Evolutionary conservation across 2,888 invertebrate species (phyloP).

Genomic region (Stomorhina lunata): DNA sequence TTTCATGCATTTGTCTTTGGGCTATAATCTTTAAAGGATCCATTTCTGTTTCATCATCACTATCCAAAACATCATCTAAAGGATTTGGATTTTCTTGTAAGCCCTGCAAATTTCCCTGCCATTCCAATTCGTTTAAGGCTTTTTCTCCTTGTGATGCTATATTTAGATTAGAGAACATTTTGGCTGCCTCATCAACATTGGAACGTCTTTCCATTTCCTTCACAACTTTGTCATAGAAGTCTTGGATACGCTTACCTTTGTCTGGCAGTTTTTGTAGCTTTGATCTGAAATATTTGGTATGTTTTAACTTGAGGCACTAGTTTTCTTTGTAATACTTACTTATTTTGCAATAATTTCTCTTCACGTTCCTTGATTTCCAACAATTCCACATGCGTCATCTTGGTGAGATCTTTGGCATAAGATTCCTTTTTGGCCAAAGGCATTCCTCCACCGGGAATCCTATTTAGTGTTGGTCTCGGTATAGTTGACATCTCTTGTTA

Average conservation of each 20-base stretch:
- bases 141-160: slow-evolving; percentile 74
- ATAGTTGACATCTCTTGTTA: slow-evolving; percentile 61
- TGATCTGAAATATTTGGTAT: slow-evolving; percentile 67
- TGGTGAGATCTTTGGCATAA: slow-evolving; percentile 72
- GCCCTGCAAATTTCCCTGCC: slow-evolving; percentile 71
- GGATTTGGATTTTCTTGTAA: slow-evolving; percentile 36
- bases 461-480: slow-evolving; percentile 68
- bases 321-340: slow-evolving; percentile 70
- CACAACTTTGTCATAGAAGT: slow-evolving; percentile 73
- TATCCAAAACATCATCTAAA: slow-evolving; percentile 74
- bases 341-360: slow-evolving; percentile 74
- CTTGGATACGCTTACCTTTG: slow-evolving; percentile 76
- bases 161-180: slow-evolving; percentile 76
- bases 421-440: slow-evolving; percentile 71
- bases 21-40: slow-evolving; percentile 78
- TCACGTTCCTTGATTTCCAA: slow-evolving; percentile 76
- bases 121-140: slow-evolving; percentile 75
- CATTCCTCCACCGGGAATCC: slow-evolving; percentile 72
- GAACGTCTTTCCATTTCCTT: slow-evolving; percentile 73
- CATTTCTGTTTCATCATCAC: slow-evolving; percentile 77
- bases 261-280: slow-evolving; percentile 75
- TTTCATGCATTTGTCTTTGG: slow-evolving; percentile 75
- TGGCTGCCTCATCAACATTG: slow-evolving; percentile 74
- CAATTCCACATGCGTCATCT: slow-evolving; percentile 72
- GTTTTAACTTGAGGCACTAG: not conserved